Evolutionary conservation across 1,140 invertebrate genomes (phyloP), one percentile per base, ranked within the genome.

Genomic region (Samia ricini): DNA sequence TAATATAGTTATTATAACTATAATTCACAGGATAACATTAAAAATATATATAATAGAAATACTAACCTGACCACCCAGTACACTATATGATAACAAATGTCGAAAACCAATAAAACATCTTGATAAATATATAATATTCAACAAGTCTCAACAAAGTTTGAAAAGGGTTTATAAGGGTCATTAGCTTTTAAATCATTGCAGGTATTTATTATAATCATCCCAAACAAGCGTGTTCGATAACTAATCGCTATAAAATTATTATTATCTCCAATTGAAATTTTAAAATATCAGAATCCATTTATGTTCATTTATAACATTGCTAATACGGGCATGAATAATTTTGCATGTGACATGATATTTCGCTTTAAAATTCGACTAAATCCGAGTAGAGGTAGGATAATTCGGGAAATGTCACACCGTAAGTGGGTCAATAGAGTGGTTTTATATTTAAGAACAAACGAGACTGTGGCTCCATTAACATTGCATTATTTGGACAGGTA

Each of bases 391-490:
- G 48, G 56, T 60, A 70, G 68, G 77, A 78, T 78, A 77, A 79
- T 73, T 84, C 70, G 56, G 71, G 75, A 81, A 74, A 64, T 79
- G 76, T 79, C 79, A 81, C 56, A 20, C 56, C 7, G 57, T 59
- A 71, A 85, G 72, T 85, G 72, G 84, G 83, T 89, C 81, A 85
- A 61, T 71, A 73, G 72, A 61, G 71, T 72, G 64, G 72, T 79
- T 76, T 75, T 81, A 76, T 82, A 88, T 86, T 86, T 88, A 84
- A 86, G 81, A 86, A 78, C 74, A 77, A 79, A 78, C 78, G 78
- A 80, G 76, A 72, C 71, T 74, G 64, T 68, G 75, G 65, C 54
- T 83, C 77, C 82, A 89, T 89, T 89, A 89, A 83, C 77, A 66
- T 84, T 85, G 79, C 80, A 89, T 66, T 66, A 65, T 62, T 68